Evolutionary conservation across 2,113 vertebrate genomes (phyloP), one percentile per base, ranked within the genome.

Genomic region (Gopherus evgoodei): DNA sequence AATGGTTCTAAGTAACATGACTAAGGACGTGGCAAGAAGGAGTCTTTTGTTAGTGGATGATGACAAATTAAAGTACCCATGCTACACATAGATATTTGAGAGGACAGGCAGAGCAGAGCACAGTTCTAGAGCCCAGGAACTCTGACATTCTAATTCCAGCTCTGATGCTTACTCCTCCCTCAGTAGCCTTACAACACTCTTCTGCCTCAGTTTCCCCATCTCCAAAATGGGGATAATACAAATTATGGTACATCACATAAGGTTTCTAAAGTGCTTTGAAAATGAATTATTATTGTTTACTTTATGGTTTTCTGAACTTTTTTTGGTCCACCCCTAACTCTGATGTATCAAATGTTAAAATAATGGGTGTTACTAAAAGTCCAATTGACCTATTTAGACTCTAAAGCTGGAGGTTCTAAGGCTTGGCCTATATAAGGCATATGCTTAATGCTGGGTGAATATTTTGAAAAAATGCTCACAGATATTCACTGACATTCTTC

Each of bases 381-480:
- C n/a, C 8, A 72, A 2, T 38, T 72, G 65, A 22, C 31, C 76
- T 0, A 6, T 49, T 88, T 95, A 79, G 44, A 44, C 27, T 79
- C 88, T 52, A 82, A 86, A 94, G 92, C 54, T 16, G 0, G 0
- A 85, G 65, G 57, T 6, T 53, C 49, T 11, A 21, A 75, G 44
- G 42, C 5, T 24, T 53, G 80, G 50, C 50, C 75, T 78, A 13
- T 47, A 47, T 78, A 47, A 47, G 24, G 75, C 24, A 27, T 29
- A 27, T 25, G 3, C 47, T 47, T 47, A 78, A 47, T 47, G 24
- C 75, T 29, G 42, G 24, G 75, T 0, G 0, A 91, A 82, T 69
- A 49, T 93, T 95, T 95, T 94, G 19, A 35, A 87, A 49, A 95
- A 76, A 78, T 78, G 17, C 42, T 27, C 91, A 42, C 53, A 2